Conservation (phyloP, 2,888 invertebrate species). For the Oligia strigilis region DNA sequence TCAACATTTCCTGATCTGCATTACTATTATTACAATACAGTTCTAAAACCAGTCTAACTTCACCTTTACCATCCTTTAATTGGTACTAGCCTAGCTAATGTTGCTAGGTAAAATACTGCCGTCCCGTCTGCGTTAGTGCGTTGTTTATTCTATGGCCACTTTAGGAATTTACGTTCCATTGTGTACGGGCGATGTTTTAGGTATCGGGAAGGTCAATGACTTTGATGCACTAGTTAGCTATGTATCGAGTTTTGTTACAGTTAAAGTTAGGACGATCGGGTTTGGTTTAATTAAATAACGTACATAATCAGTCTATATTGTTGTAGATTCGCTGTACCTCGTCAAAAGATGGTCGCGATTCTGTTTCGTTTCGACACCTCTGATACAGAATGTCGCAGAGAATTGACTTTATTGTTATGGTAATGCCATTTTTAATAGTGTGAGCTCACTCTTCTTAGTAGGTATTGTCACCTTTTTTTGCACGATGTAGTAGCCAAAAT, state of each 20-base stretch:
- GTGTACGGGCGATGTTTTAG: slow-evolving; percentile 72
- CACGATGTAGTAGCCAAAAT: background rate
- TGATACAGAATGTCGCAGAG: background rate
- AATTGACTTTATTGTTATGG: background rate
- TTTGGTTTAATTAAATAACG: background rate
- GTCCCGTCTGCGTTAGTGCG: slow-evolving; percentile 66
- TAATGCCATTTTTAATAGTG: background rate
- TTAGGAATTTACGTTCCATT: slow-evolving; percentile 79
- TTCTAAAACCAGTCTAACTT: slow-evolving; percentile 20
- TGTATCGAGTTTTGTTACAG: slow-evolving; percentile 18
- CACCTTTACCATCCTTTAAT: slow-evolving; percentile 51
- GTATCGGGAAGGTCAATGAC: slow-evolving; percentile 71
- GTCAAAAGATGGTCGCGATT: background rate
- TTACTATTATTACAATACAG: slow-evolving; percentile 20
- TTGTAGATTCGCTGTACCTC: background rate
- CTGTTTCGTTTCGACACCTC: background rate
- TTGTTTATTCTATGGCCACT: slow-evolving; percentile 77
- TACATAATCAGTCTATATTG: background rate
- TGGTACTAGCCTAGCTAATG: slow-evolving; percentile 54
- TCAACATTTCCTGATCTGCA: slow-evolving; percentile 31
- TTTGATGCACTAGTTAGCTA: slow-evolving; percentile 64
- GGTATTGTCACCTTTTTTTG: background rate
- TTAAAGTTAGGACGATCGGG: background rate
- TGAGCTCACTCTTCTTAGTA: background rate
- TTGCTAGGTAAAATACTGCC: slow-evolving; percentile 72